A percentile compares a stretch with the other conserved stretches of the same genome.
Evolutionary conservation across 64 coral and sea anemone species (phyloP).

Genomic region (Montipora sp.): DNA sequence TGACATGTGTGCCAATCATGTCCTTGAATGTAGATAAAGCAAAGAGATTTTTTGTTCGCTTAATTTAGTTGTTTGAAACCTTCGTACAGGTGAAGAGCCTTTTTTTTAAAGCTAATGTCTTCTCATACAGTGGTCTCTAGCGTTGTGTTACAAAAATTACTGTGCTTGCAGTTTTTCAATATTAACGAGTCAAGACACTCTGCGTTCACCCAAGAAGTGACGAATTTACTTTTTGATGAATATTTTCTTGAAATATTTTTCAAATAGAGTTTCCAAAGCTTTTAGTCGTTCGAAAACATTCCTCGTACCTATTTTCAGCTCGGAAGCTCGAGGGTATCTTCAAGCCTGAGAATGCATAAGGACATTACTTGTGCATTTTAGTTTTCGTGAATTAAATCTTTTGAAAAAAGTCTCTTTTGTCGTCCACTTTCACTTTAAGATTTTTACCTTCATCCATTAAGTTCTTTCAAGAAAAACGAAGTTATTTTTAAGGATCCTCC

Average conservation of each 20-base stretch:
- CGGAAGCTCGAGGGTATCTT: neutral
- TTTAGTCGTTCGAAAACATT: no score
- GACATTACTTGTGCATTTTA: no score
- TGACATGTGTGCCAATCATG: neutral
- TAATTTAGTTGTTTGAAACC: neutral
- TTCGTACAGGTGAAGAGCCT: neutral
- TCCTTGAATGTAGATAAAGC: neutral
- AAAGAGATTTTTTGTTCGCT: neutral
- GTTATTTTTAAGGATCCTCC: neutral
- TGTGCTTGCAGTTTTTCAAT: neutral
- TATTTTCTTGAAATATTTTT: neutral
- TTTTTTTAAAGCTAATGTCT: neutral
- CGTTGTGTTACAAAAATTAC: neutral
- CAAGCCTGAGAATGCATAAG: no score
- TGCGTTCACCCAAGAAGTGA: neutral
- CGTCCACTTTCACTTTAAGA: neutral
- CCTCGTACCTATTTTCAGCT: neutral
- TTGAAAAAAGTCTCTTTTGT: neutral
- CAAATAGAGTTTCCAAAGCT: neutral
- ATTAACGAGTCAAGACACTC: no score
- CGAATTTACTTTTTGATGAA: neutral
- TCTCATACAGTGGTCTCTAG: neutral
- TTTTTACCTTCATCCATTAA: neutral
- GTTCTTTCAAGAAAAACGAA: neutral
- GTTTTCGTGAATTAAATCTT: no score